Base-by-base conservation (phyloP, 2,113 vertebrate genomes). In the Jacana jacana region DNA sequence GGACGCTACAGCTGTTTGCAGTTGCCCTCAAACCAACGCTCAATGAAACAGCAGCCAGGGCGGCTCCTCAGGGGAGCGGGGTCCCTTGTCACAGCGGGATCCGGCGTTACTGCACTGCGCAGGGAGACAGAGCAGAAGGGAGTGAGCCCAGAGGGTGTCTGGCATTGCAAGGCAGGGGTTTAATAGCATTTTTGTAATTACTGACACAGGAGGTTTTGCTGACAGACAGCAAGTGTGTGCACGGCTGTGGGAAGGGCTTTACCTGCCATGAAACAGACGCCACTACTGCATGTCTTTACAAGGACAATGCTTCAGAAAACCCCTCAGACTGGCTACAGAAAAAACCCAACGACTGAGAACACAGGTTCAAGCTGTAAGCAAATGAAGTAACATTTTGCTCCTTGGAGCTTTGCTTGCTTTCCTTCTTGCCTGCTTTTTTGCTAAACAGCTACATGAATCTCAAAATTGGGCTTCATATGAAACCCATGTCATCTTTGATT, bases 171-270 rank as follows among this genome's bases (percentile, higher is more conserved):
- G 86, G 81, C 69, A 87, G 88, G 78, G 80, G 91, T 93, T 97
- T 97, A 97, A 97, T 88, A 96, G 95, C 80, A 81, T 78, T 91
- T 94, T 92, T 94, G 88, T 96, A 97, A 96, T 97, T 96, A 97
- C 83, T 75, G 84, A 89, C 90, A 95, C 83, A 90, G 44, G 91
- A 63, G 70, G 37, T 94, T 97, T 81, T 96, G 95, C 96, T 97
- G 97, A 96, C 95, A 96, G 97, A 95, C 89, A 89, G 54, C 73
- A 86, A 95, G 84, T 79, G 94, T 92, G 86, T 95, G 93, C 88
- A 6, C 58, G 91, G 95, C 88, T 93, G 55, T 73, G 94, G 95
- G 81, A 94, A 97, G 84, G 91, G 72, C 65, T 96, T 92, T 81
- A 78, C 75, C 93, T 96, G 94, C 95, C 95, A 94, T 40, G 65